These are phyloP conservation scores for Tinea semifulvella DNA, from an alignment of 2,888 invertebrate species.

Conservation along the genomic window DNA sequence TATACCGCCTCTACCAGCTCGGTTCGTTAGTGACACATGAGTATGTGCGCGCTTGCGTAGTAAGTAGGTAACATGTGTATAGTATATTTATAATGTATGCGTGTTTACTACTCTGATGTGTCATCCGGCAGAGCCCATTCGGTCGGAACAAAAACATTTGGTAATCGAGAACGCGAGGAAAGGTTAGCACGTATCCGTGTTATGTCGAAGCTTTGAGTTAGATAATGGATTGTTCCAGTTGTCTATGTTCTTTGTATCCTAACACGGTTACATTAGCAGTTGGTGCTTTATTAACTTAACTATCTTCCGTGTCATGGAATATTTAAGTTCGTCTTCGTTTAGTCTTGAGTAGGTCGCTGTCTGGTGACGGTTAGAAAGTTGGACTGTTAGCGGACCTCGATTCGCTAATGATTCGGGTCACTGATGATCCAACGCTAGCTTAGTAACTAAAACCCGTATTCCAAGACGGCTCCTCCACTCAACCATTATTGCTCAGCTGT, in stretches of 20 bases:
- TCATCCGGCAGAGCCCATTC: conserved; percentile 30
- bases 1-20: conserved; percentile 33
- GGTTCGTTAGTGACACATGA: conserved; percentile 1
- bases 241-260: background rate
- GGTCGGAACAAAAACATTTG: background rate
- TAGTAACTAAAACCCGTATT: too few species aligned
- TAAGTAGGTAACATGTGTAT: background rate
- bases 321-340: too few species aligned
- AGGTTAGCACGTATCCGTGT: background rate
- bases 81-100: conserved; percentile 27
- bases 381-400: too few species aligned
- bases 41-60: conserved; percentile 2
- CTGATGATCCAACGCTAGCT: too few species aligned
- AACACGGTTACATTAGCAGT: background rate
- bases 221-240: background rate
- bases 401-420: too few species aligned
- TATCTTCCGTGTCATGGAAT: too few species aligned
- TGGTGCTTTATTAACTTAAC: too few species aligned
- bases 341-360: too few species aligned
- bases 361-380: too few species aligned
- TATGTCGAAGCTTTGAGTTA: too few species aligned
- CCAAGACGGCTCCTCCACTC: too few species aligned
- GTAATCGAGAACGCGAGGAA: conserved; percentile 5
- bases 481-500: too few species aligned
- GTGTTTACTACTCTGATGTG: conserved; percentile 62